Evolutionary conservation across 2,113 vertebrate genomes (phyloP), one percentile per base, ranked within the genome.

Genomic region (Pimephales promelas): DNA sequence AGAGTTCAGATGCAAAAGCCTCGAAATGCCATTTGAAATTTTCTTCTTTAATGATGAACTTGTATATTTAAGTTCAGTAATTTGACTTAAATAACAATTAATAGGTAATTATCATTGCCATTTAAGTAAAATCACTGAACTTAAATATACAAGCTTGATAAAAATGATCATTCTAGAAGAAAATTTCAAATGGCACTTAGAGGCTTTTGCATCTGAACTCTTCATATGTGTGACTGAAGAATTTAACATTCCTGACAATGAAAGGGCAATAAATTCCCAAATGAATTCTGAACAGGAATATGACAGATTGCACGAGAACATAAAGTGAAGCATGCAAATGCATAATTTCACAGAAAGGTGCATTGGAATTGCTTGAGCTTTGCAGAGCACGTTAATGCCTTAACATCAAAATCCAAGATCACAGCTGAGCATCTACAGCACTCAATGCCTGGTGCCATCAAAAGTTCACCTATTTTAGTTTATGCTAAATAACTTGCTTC

Each of bases 401-500:
- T n/a, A n/a, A 49, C 74, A 88, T 85, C 54, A 86, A 88, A 74
- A 74, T 24, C 45, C 56, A 79, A 85, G 10, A 79, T 81, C 79
- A 73, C 84, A 84, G 62, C 57, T 89, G 81, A 86, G 76, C 47
- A 54, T 24, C 56, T 22, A 20, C 22, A 82, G 70, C 77, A 54
- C 26, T 47, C 68, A 73, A 40, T 47, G 45, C 57, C 73, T 89
- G 70, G 24, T 78, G 57, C 81, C 84, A 89, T 88, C 79, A 74
- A 62, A 88, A 80, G 73, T 78, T 81, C 83, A 78, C 87, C 87
- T 59, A 54, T 56, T 81, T 87, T 76, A 56, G 49, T 81, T 75
- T 26, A 70, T 31, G 22, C 73, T 83, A 61, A 81, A 56, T 14
- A 73, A 61, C 74, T 24, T 24, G 20, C 22, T 59, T 82, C 59